Percentiles rank a stretch among this genome's conserved stretches.
phyloP scores from a whole-genome alignment of 2,113 vertebrate species.

The Podarcis muralis region DNA sequence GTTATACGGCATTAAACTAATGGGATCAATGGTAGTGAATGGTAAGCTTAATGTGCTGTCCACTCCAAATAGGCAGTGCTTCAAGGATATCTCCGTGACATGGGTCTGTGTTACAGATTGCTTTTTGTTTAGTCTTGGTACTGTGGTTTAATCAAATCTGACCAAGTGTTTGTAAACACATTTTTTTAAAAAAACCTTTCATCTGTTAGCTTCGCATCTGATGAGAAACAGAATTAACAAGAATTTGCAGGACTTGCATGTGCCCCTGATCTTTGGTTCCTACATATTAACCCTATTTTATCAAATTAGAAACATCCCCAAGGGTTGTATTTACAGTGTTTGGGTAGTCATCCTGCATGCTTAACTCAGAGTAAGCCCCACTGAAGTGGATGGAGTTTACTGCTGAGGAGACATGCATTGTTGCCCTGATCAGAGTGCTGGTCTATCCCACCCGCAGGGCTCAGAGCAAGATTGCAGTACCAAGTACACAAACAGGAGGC shows the following conservation, averaged over 20 bases:
- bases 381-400: not conserved
- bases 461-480: not conserved
- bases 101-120: conserved; percentile 49
- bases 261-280: conserved; percentile 51
- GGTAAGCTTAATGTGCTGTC: conserved; percentile 56
- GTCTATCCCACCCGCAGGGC: not conserved
- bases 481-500: not conserved
- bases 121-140: conserved; percentile 65
- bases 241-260: not conserved
- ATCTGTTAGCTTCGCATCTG: conserved; percentile 40
- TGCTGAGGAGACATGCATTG: not conserved
- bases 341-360: not conserved
- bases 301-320: conserved; percentile 54
- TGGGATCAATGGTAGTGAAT: conserved; percentile 3
- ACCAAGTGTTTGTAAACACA: conserved; percentile 72
- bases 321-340: conserved; percentile 62
- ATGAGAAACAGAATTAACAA: conserved; percentile 47
- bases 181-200: conserved; percentile 42
- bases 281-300: conserved; percentile 55
- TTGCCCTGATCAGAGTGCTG: not conserved
- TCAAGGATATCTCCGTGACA: conserved; percentile 62
- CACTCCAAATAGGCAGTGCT: conserved; percentile 53
- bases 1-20: conserved; percentile 36
- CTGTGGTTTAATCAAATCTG: conserved; percentile 67
- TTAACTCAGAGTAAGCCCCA: too few species aligned